These are phyloP conservation scores for Babylonia areolata DNA, from an alignment of 1,140 invertebrate genomes.

Conservation along the genomic window DNA sequence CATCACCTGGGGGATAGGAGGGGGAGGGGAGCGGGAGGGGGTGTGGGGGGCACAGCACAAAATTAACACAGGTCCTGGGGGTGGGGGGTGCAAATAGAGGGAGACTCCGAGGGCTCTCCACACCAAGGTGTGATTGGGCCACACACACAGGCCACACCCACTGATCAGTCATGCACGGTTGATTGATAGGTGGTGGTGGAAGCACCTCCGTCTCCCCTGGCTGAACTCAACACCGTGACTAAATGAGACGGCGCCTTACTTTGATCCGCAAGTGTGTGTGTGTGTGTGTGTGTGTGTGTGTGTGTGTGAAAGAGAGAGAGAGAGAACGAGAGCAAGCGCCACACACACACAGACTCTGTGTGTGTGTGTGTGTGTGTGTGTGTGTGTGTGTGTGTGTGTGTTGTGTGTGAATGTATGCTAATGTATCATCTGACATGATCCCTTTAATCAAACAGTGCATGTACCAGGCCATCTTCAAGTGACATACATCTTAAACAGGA, in stretches of 20 bases:
- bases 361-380: constrained; percentile 14
- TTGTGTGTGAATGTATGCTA: not conserved
- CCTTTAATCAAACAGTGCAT: too few relatives aligned
- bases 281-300: constrained; percentile 19
- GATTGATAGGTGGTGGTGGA: too few relatives aligned
- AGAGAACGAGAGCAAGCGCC: not conserved
- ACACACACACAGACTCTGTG: not conserved
- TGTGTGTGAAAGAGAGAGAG: constrained; percentile 22
- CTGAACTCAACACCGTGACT: too few relatives aligned
- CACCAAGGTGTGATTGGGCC: not conserved
- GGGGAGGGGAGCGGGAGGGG: too few relatives aligned
- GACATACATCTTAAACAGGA: too few relatives aligned
- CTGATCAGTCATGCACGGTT: not conserved
- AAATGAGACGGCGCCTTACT: not conserved
- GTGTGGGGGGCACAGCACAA: too few relatives aligned
- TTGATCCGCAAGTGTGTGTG: not conserved
- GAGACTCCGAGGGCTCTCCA: not conserved
- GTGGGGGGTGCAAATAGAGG: not conserved
- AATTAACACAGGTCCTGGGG: too few relatives aligned
- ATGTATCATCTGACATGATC: too few relatives aligned
- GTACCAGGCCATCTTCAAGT: too few relatives aligned
- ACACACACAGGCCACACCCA: not conserved
- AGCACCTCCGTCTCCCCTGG: too few relatives aligned
- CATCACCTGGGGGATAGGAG: too few relatives aligned
- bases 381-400: not conserved